Percentiles rank a stretch among this genome's conserved stretches.
These are phyloP conservation scores for Drosophila carrolli DNA, from an alignment of 1,140 invertebrate genomes.

Conservation along the genomic window DNA sequence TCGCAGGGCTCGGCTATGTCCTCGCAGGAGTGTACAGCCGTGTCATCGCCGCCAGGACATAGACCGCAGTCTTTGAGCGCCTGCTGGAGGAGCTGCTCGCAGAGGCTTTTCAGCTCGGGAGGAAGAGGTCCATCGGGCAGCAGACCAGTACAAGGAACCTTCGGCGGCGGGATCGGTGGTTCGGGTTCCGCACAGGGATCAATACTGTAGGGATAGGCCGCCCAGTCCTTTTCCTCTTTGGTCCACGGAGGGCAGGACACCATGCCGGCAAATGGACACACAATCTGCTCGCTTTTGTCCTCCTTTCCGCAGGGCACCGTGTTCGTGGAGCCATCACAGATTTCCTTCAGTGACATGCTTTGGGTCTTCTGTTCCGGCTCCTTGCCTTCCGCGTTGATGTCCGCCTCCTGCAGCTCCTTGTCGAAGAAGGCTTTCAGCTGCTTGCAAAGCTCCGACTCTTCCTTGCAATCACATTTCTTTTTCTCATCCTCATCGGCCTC, in stretches of 20 bases:
- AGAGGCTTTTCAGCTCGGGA: constrained; percentile 18
- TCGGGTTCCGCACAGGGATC: constrained; percentile 6
- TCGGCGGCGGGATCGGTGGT: no score
- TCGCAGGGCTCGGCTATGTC: not conserved
- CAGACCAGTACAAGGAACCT: not conserved
- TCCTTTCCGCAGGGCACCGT: not conserved
- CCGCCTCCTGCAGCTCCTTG: constrained; percentile 12
- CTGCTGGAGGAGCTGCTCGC: constrained; percentile 31
- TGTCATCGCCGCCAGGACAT: not conserved
- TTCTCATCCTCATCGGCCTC: not conserved
- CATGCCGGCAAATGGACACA: constrained; percentile 15
- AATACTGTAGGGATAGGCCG: constrained; percentile 1
- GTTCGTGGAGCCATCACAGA: constrained; percentile 7
- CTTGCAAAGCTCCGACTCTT: not conserved
- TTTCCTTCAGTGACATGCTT: constrained; percentile 3
- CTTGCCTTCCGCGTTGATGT: not conserved
- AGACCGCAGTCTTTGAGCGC: constrained; percentile 32
- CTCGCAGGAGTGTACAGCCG: constrained; percentile 2
- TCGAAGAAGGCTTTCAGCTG: constrained; percentile 6
- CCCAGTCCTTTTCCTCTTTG: not conserved
- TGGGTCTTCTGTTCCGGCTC: not conserved
- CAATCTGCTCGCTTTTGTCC: not conserved
- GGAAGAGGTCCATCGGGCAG: constrained; percentile 15
- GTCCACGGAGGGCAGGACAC: constrained; percentile 1
- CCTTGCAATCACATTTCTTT: not conserved